A percentile compares a stretch with the other conserved stretches of the same genome.
These are phyloP conservation scores for Pholis gunnellus DNA, from an alignment of 2,113 vertebrate species.

Conservation along the genomic window DNA sequence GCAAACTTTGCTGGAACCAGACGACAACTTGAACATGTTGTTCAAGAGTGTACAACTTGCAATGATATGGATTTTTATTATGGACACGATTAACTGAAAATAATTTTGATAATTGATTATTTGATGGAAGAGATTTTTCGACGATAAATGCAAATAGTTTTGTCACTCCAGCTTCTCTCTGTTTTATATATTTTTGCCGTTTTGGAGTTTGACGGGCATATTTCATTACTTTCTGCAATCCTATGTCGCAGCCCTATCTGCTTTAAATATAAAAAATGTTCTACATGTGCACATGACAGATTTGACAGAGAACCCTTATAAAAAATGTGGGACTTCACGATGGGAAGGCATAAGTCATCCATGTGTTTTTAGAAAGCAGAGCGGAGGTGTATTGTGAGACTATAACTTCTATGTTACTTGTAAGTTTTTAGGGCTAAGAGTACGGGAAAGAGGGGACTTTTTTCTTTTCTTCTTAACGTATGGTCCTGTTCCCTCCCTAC, in stretches of 20 bases:
- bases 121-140: slow-evolving; percentile 6
- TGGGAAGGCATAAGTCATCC: background rate
- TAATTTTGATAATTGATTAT: slow-evolving; percentile 7
- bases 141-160: background rate
- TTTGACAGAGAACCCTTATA: slow-evolving; percentile 2
- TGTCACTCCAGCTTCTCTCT: background rate
- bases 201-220: background rate
- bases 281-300: background rate
- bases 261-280: background rate
- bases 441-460: slow-evolving; percentile 39
- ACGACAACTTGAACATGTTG: slow-evolving; percentile 13
- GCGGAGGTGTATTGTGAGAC: slow-evolving; percentile 7
- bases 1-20: slow-evolving; percentile 35
- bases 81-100: background rate
- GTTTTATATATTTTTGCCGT: background rate
- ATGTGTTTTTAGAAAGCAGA: slow-evolving; percentile 34
- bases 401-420: background rate
- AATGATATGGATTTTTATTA: background rate
- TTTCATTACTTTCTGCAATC: background rate
- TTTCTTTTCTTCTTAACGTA: slow-evolving; percentile 67
- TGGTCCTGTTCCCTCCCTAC: slow-evolving; percentile 76
- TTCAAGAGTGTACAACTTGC: background rate
- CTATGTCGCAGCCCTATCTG: background rate
- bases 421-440: slow-evolving; percentile 43
- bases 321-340: background rate